Base-by-base conservation (phyloP, 2,797 vertebrate genomes). In the Acipenser oxyrinchus region DNA sequence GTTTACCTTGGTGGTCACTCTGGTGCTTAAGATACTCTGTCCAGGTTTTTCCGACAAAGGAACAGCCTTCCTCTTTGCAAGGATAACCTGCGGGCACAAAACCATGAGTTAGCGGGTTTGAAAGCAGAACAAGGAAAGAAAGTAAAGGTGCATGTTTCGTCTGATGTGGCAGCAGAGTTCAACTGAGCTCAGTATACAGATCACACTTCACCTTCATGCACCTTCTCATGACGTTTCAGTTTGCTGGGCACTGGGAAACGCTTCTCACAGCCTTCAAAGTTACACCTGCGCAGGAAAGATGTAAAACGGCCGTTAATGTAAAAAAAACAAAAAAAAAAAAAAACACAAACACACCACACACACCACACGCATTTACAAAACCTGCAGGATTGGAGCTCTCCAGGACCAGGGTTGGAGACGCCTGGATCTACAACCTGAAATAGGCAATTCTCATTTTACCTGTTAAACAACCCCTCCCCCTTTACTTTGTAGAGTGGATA, bases 1-100 rank as follows among this genome's bases (percentile, higher is more conserved):
- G 48, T 69, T 75, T 81, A 96, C 95, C 90, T 89, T 75, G 72
- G 68, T 97, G 95, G 51, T 76, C 71, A 55, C 79, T 87, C 64
- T 77, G 82, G 69, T 99, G 95, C 69, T 90, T 91, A 77, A 86
- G 74, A 75, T 91, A 91, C 18, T 93, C 92, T 0, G 92, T 91
- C 96, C 96, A 97, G 0, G 93, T 98, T 71, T 92, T 93, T 64
- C 81, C 95, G 6, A 80, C 73, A 77, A 92, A 95, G 0, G 76
- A 72, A 76, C 96, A 99, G 10, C 68, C 72, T 48, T 87, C 88
- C 50, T 84, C 85, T 73, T 83, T 83, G 84, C 96, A 99, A 0
- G 69, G 52, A 62, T 98, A 99, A 69, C 93, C 95, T 98, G 70
- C 68, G 75, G 55, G 15, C 48, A 37, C 23, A 37, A 37, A 37